Evolutionary conservation across 2,888 invertebrate genomes (phyloP), one percentile per base, ranked within the genome.

Genomic region (Beris chalybata): DNA sequence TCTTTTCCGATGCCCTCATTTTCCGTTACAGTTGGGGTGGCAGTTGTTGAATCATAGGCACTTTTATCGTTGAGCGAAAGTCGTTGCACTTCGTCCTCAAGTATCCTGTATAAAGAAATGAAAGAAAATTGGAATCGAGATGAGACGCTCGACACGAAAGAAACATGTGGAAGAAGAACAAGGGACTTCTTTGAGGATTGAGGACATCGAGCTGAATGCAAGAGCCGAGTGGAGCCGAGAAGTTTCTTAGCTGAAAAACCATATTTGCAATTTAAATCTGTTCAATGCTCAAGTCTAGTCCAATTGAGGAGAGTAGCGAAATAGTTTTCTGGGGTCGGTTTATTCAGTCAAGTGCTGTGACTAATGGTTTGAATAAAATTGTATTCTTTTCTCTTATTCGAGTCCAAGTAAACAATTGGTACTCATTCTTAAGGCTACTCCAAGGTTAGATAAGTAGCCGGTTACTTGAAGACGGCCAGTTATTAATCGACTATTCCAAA

Each of bases 11-110:
- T 44, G 38, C 9, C 15, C 12, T 15, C 15, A 12, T 64, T 45
- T 5, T 54, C 54, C 29, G 38, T 64, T 29, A 50, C 48, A 11
- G 29, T 11, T 7, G 52, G 13, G 11, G 31, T 22, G n/a, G 30
- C 6, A 7, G n/a, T 32, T 4, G 48, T 32, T 12, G 56, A 31
- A 13, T 65, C 56, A 31, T 54, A 65, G 57, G 70, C 71, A 70
- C 71, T 73, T 64, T 71, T 71, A 22, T 74, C 74, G 50, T 72
- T 71, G 15, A 75, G 70, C 45, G 71, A 73, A 56, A 76, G 66
- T 5, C 73, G 71, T 64, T 74, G 73, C 65, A 76, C 72, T 70
- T 73, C 72, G 67, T 73, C 72, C 65, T 74, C 72, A 59, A 73
- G 68, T 13, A 70, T 66, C 47, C 68, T 63, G 64, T 13, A 67